These are phyloP conservation scores for Alfaro cultratus DNA, from an alignment of 2,797 vertebrate genomes.

Conservation along the genomic window DNA sequence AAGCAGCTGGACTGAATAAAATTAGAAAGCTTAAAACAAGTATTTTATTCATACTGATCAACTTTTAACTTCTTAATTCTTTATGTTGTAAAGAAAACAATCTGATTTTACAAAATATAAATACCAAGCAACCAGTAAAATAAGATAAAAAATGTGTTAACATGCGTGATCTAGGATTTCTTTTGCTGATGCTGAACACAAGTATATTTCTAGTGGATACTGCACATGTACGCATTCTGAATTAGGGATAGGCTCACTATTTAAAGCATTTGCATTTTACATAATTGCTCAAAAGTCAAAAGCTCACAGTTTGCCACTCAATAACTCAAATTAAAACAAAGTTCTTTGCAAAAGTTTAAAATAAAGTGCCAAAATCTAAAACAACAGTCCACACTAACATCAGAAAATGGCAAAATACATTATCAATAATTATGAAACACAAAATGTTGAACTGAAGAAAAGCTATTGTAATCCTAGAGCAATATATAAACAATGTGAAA, in stretches of 20 bases:
- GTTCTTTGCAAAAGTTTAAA: background rate
- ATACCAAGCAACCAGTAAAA: background rate
- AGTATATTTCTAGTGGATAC: background rate
- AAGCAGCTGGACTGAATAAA: slow-evolving; percentile 13
- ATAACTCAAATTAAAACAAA: background rate
- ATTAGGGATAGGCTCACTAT: background rate
- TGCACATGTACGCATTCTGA: background rate
- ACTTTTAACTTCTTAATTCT: background rate
- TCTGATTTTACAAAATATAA: background rate
- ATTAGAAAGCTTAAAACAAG: slow-evolving; percentile 1
- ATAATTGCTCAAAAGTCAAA: background rate
- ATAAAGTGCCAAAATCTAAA: too few relatives aligned
- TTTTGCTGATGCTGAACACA: background rate
- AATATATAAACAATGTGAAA: background rate
- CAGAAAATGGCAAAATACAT: background rate
- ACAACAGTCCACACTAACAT: background rate
- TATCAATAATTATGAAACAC: background rate
- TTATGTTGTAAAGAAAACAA: background rate
- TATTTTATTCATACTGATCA: slow-evolving; percentile 6
- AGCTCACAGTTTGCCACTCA: background rate
- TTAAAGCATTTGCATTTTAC: background rate
- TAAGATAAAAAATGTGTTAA: background rate
- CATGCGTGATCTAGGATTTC: background rate
- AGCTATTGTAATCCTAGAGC: background rate
- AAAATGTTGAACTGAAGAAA: background rate